phyloP scores from a whole-genome alignment of 2,797 vertebrate species.

The Pantherophis alleghaniensis region DNA sequence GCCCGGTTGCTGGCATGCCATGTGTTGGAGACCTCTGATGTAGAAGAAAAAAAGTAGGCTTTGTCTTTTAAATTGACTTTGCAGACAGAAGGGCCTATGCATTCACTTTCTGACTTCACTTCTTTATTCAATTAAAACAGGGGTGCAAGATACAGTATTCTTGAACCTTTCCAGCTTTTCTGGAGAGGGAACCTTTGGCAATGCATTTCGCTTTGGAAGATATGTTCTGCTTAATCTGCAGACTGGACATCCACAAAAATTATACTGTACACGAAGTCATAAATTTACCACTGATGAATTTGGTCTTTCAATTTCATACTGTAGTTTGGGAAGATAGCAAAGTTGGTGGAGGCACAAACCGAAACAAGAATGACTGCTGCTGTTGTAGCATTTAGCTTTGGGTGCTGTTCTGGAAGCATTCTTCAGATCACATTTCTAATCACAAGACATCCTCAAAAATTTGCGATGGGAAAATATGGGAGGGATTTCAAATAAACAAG shows the following conservation, averaged over 20 bases:
- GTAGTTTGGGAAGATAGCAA: not conserved
- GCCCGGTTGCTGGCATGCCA: not conserved
- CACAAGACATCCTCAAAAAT: not conserved
- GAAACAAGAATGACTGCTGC: not conserved
- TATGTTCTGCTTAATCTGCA: not conserved
- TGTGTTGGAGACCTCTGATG: not conserved
- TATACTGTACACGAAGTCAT: not conserved
- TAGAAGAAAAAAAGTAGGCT: not conserved
- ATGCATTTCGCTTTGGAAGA: not conserved
- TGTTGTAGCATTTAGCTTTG: not conserved
- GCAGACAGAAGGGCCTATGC: not conserved
- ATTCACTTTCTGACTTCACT: not conserved
- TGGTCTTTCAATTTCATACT: not conserved
- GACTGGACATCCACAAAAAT: not conserved
- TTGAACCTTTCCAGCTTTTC: not conserved
- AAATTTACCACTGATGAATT: not conserved
- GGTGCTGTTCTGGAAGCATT: not conserved
- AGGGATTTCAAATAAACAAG: not conserved
- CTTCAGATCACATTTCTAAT: not conserved
- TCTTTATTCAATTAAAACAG: not conserved
- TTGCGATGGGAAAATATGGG: not conserved
- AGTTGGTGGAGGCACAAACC: not conserved
- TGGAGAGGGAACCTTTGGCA: not conserved
- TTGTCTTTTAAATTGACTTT: not conserved
- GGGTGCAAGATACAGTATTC: not conserved